Evolutionary conservation across 2,113 vertebrate species (phyloP), one percentile per base, ranked within the genome.

Genomic region (Cromileptes altivelis): DNA sequence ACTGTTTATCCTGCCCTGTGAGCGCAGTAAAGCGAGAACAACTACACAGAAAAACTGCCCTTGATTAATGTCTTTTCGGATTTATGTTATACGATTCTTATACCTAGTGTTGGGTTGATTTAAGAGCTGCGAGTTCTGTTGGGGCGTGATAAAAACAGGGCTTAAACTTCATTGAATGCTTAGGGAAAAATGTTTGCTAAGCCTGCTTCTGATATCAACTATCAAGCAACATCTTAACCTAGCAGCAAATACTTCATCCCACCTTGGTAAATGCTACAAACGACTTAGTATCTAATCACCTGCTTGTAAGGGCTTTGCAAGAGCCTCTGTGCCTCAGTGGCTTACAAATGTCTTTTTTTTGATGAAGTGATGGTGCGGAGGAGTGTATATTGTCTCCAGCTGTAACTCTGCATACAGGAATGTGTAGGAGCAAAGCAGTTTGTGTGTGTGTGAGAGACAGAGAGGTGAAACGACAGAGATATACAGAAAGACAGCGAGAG

Each of bases 361-460:
- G 42, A 85, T 89, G 58, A 85, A 87, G 68, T 78, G 78, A 84
- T 79, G 60, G 10, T 10, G 80, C 60, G 62, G 83, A 71, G 71
- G 85, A 90, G 85, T 80, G 58, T 69, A 52, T 82, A 90, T 85
- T 86, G 80, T 91, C 81, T 90, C 89, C 81, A 88, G 88, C 85
- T 91, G 85, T 73, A 85, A 80, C 23, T 47, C 74, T 73, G 65
- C 75, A 53, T 78, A 45, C 65, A 85, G 79, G 84, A 92, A 91
- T 82, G 86, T 87, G 86, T 89, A 82, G 88, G 91, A 88, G 89
- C 61, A 61, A 25, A 49, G 60, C 47, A 77, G 82, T 58, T 40
- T 81, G 37, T 70, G 63, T 83, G 73, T 56, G 69, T 37, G 57
- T 25, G 75, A 17, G 72, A 74, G 18, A 37, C 42, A 61, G 60